Conservation (phyloP, 2,888 invertebrate genomes). For the Aphodius sticticus region DNA sequence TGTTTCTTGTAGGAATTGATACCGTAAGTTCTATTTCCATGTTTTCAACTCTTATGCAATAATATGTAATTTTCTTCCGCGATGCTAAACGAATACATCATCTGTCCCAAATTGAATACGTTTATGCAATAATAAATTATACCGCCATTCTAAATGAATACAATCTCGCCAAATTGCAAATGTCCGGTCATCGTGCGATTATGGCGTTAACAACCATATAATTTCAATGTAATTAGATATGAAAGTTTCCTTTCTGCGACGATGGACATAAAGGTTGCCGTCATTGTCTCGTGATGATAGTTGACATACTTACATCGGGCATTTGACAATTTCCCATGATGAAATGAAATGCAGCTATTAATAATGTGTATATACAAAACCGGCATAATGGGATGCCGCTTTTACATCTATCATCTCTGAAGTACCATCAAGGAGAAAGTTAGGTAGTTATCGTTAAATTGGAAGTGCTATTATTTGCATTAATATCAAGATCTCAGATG, state of each 20-base stretch:
- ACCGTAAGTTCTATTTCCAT: conserved; percentile 64
- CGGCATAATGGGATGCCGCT: too few relatives aligned
- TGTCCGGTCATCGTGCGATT: too few relatives aligned
- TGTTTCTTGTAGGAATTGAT: conserved; percentile 82
- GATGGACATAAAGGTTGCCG: neutral
- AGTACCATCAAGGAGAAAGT: neutral
- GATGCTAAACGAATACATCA: neutral
- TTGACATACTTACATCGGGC: neutral
- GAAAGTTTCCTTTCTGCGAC: neutral
- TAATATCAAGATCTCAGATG: neutral
- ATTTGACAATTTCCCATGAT: neutral
- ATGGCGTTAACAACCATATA: neutral
- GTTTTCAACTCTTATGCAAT: neutral
- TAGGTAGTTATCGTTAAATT: neutral
- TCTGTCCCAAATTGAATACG: too few relatives aligned
- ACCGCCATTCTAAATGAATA: too few relatives aligned
- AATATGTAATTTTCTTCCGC: neutral
- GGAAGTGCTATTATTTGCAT: neutral
- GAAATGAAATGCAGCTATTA: neutral
- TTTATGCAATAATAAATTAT: too few relatives aligned
- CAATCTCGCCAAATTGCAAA: too few relatives aligned
- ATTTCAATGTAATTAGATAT: neutral
- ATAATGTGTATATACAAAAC: too few relatives aligned
- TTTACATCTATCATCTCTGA: neutral
- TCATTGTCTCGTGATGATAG: neutral